Conservation (phyloP, 2,113 vertebrate genomes). For the Nannobrachium achirus region DNA sequence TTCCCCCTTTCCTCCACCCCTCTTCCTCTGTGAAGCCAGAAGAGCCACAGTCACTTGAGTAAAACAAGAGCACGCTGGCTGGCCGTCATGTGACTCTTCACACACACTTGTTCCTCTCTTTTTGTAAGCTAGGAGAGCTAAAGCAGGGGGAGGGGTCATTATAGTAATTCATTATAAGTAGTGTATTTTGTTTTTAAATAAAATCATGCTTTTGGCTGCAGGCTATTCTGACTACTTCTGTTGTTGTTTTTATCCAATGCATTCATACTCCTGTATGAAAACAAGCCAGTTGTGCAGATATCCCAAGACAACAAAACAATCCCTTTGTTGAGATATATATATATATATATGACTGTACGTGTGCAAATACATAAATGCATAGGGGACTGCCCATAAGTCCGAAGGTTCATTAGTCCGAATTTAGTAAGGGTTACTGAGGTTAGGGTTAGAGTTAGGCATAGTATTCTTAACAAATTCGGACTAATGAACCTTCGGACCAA, state of each 20-base stretch:
- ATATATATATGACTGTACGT: constrained; percentile 20
- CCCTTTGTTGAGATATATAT: constrained; percentile 24
- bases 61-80: constrained; percentile 46
- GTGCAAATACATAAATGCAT: no score
- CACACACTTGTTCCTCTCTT: constrained; percentile 64
- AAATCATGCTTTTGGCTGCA: constrained; percentile 71
- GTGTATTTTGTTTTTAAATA: constrained; percentile 67
- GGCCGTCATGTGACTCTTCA: constrained; percentile 65
- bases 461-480: no score
- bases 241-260: constrained; percentile 34
- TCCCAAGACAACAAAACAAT: constrained; percentile 42
- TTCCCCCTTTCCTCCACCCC: not conserved
- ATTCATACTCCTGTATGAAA: constrained; percentile 45
- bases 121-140: constrained; percentile 39
- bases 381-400: no score
- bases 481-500: no score
- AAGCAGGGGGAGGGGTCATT: constrained; percentile 43
- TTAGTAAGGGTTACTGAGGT: no score
- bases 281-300: constrained; percentile 51
- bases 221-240: constrained; percentile 49
- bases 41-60: constrained; percentile 46
- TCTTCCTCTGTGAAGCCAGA: constrained; percentile 45
- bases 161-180: constrained; percentile 58
- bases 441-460: no score
- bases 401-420: no score